Evolutionary conservation across 1,140 invertebrate species (phyloP).

Genomic region (Drosophila kikkawai): DNA sequence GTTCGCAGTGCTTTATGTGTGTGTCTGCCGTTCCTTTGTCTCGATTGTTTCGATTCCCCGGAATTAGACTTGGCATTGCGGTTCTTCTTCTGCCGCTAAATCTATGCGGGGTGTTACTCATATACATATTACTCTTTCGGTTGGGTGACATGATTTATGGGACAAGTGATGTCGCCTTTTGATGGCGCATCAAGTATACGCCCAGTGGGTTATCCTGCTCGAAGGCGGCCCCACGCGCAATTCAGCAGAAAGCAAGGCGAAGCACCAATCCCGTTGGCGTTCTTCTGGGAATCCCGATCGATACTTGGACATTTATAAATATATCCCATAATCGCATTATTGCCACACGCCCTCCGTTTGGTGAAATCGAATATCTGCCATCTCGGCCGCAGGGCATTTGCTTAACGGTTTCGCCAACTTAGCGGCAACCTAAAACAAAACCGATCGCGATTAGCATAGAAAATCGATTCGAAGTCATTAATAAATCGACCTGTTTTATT

Average conservation of each 20-base stretch:
- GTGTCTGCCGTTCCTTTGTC: slow-evolving; percentile 53
- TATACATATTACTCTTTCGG: slow-evolving; percentile 27
- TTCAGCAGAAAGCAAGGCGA: slow-evolving; percentile 12
- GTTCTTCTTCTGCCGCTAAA: slow-evolving; percentile 47
- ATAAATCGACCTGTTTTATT: slow-evolving; percentile 81
- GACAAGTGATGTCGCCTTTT: slow-evolving; percentile 36
- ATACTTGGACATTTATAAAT: slow-evolving; percentile 38
- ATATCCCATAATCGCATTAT: slow-evolving; percentile 63
- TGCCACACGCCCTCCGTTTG: slow-evolving; percentile 55
- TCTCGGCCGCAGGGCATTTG: slow-evolving; percentile 45
- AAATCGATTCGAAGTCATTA: slow-evolving; percentile 76
- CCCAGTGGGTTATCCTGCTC: slow-evolving; percentile 31
- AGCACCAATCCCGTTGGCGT: neutral
- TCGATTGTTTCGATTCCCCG: slow-evolving; percentile 72
- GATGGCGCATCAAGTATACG: slow-evolving; percentile 47
- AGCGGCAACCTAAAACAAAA: slow-evolving; percentile 43
- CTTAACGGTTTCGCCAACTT: slow-evolving; percentile 49
- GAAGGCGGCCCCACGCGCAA: neutral
- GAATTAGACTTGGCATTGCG: slow-evolving; percentile 67
- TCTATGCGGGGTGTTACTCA: slow-evolving; percentile 71
- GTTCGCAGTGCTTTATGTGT: slow-evolving; percentile 17
- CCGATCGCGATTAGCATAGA: slow-evolving; percentile 66
- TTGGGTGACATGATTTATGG: slow-evolving; percentile 67
- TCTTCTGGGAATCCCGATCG: slow-evolving; percentile 35
- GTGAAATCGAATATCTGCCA: slow-evolving; percentile 55